Percentiles rank a stretch among this genome's conserved stretches.
Evolutionary conservation across 64 coral and sea anemone genomes (phyloP).

Genomic region (Dendrophyllia cribrosa): DNA sequence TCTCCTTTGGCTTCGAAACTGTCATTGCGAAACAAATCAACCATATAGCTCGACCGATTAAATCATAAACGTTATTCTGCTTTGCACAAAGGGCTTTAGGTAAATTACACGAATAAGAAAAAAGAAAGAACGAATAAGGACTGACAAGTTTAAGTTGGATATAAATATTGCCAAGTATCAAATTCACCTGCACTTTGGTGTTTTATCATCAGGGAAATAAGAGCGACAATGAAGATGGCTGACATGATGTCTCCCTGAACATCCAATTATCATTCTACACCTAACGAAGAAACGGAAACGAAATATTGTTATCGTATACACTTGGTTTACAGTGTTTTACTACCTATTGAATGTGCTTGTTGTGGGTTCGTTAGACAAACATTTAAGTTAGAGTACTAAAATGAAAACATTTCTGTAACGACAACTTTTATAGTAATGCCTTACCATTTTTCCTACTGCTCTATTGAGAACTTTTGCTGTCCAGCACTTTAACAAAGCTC

Average conservation of each 20-base stretch:
- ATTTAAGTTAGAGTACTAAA: no score
- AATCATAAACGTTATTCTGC: no score
- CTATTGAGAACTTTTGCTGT: not conserved
- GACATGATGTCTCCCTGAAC: slow-evolving; percentile 2
- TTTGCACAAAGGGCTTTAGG: no score
- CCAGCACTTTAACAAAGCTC: no score
- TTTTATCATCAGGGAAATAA: slow-evolving; percentile 1
- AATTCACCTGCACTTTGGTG: not conserved
- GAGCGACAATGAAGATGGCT: not conserved
- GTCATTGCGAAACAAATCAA: no score
- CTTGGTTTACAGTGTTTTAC: not conserved
- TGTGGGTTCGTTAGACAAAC: no score
- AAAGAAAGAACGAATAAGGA: not conserved
- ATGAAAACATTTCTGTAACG: no score
- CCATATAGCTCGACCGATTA: no score
- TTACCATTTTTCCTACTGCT: not conserved
- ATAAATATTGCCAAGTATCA: not conserved
- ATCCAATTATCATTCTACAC: slow-evolving; percentile 8
- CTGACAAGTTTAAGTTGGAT: no score
- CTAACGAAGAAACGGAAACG: not conserved
- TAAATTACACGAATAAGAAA: not conserved
- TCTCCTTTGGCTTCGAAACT: no score
- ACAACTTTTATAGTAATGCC: not conserved
- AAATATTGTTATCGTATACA: not conserved
- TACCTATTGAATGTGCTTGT: no score